phyloP scores from a whole-genome alignment of 1,140 invertebrate species.

The Mycetomoellerius zeteki region DNA sequence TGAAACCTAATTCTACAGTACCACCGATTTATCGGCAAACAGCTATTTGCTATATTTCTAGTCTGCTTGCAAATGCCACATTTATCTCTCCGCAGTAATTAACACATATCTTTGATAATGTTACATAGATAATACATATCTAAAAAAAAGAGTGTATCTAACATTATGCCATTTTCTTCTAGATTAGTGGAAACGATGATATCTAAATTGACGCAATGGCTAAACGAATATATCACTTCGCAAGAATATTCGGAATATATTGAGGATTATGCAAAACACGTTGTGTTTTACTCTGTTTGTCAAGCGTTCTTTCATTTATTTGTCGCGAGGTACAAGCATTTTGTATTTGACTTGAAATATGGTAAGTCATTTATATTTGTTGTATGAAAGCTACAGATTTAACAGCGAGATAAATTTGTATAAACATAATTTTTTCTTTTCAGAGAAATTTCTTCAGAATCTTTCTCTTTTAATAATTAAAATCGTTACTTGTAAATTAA shows the following conservation, averaged over 20 bases:
- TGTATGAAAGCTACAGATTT: slow-evolving; percentile 23
- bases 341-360: slow-evolving; percentile 90
- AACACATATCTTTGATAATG: slow-evolving; percentile 38
- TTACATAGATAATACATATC: neutral
- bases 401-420: slow-evolving; percentile 33
- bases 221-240: slow-evolving; percentile 91
- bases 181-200: slow-evolving; percentile 90
- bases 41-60: slow-evolving; percentile 92
- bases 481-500: slow-evolving; percentile 94
- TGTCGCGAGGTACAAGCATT: slow-evolving; percentile 94
- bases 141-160: neutral
- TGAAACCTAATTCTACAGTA: slow-evolving; percentile 87
- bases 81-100: slow-evolving; percentile 90
- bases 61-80: slow-evolving; percentile 91
- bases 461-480: slow-evolving; percentile 89
- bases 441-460: slow-evolving; percentile 93
- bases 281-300: slow-evolving; percentile 95
- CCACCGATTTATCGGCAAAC: slow-evolving; percentile 90
- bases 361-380: slow-evolving; percentile 87
- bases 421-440: slow-evolving; percentile 82
- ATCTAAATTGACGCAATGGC: slow-evolving; percentile 90
- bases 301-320: slow-evolving; percentile 97
- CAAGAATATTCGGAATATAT: slow-evolving; percentile 87
- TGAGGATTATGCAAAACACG: slow-evolving; percentile 90
- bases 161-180: slow-evolving; percentile 75